Conservation (phyloP, 2,888 invertebrate species). For the Argynnis bischoffii region DNA sequence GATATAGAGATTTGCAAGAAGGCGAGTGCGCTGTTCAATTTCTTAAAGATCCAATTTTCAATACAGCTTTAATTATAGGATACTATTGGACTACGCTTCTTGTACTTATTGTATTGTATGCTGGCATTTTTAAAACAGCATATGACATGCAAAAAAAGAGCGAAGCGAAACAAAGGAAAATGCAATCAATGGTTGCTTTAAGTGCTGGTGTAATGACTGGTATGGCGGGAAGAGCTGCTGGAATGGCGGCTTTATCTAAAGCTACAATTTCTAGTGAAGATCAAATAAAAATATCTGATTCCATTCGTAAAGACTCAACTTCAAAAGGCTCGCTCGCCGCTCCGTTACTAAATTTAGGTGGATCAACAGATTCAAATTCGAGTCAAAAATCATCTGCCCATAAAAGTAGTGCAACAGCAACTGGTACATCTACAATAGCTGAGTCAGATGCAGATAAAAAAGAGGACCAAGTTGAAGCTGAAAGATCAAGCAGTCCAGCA, state of each 20-base stretch:
- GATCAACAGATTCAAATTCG: conserved; percentile 82
- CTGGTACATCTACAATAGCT: conserved; percentile 81
- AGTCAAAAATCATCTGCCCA: conserved; percentile 84
- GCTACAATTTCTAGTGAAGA: conserved; percentile 88
- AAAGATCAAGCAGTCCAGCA: conserved; percentile 95
- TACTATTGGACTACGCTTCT: conserved; percentile 99
- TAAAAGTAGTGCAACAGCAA: conserved; percentile 81
- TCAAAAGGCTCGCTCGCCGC: conserved; percentile 70
- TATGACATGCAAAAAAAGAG: conserved; percentile 98
- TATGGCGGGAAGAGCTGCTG: conserved; percentile 93
- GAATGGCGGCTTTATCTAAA: conserved; percentile 92
- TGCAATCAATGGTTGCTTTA: conserved; percentile 96
- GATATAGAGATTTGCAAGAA: conserved; percentile 92
- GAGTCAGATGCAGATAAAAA: conserved; percentile 75
- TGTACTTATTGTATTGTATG: conserved; percentile 97
- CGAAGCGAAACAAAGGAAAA: conserved; percentile 96
- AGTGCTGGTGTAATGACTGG: conserved; percentile 95
- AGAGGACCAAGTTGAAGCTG: conserved; percentile 82
- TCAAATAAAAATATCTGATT: conserved; percentile 82
- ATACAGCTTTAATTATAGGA: conserved; percentile 97
- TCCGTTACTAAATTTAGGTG: conserved; percentile 67
- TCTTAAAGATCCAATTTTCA: conserved; percentile 97
- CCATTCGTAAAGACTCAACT: conserved; percentile 66
- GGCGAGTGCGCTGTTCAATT: conserved; percentile 98
- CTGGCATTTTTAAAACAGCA: conserved; percentile 98